Evolutionary conservation across 2,113 vertebrate genomes (phyloP).

Genomic region (Stegostoma tigrinum): DNA sequence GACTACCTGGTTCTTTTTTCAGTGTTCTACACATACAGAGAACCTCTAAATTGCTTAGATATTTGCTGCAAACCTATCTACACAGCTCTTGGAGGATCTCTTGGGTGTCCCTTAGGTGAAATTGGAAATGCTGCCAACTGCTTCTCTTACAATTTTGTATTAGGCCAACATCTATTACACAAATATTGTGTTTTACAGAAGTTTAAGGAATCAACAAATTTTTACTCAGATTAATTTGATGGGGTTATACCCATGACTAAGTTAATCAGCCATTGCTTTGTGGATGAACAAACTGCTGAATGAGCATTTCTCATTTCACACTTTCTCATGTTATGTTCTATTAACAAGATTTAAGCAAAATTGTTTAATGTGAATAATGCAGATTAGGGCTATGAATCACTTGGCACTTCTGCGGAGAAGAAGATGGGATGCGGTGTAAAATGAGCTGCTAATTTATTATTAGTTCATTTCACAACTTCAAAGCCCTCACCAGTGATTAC

Average conservation of each 20-base stretch:
- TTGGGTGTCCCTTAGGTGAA: not conserved
- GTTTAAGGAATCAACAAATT: not conserved
- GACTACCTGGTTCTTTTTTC: not conserved
- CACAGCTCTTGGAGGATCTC: not conserved
- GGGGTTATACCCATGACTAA: not conserved
- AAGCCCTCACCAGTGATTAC: not conserved
- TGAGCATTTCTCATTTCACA: not conserved
- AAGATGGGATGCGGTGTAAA: not conserved
- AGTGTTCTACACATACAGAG: not conserved
- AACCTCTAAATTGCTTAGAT: not conserved
- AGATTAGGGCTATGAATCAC: not conserved
- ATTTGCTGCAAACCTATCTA: not conserved
- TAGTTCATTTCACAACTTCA: not conserved
- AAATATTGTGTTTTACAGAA: not conserved
- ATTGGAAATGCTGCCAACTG: not conserved
- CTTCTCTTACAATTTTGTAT: not conserved
- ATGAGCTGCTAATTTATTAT: not conserved
- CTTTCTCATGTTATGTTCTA: not conserved
- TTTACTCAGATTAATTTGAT: not conserved
- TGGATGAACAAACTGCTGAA: not conserved
- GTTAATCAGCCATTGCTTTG: not conserved
- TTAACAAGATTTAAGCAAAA: not conserved
- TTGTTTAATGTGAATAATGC: not conserved
- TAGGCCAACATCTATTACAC: not conserved
- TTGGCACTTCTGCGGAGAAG: not conserved